These are phyloP conservation scores for Ruditapes philippinarum DNA, from an alignment of 1,140 invertebrate genomes.

Conservation along the genomic window DNA sequence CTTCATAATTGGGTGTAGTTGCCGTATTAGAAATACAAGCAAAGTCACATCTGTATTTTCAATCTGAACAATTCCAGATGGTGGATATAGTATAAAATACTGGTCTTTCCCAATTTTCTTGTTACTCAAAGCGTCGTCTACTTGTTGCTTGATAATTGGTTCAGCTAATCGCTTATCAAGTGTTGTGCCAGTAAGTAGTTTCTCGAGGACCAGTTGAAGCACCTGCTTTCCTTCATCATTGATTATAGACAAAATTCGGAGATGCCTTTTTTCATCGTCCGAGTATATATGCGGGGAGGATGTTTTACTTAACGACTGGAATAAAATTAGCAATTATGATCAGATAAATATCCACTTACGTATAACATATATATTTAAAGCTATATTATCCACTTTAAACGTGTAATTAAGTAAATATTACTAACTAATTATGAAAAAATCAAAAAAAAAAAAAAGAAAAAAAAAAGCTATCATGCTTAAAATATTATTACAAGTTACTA, in stretches of 20 bases:
- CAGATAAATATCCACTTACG: too few relatives aligned
- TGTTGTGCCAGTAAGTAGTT: neutral
- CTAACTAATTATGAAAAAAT: too few relatives aligned
- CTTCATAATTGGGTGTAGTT: neutral
- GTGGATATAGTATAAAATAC: neutral
- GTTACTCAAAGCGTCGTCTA: neutral
- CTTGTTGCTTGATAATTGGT: neutral
- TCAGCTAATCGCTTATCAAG: neutral
- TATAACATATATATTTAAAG: too few relatives aligned
- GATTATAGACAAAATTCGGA: neutral
- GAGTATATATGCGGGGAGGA: neutral
- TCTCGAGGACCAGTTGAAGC: neutral
- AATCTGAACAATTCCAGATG: neutral
- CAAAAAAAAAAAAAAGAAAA: too few relatives aligned
- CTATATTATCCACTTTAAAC: too few relatives aligned
- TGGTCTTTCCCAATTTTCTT: neutral
- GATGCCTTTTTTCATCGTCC: neutral
- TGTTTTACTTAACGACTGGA: neutral
- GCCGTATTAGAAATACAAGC: neutral
- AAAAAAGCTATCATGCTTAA: too few relatives aligned
- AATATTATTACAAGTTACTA: too few relatives aligned
- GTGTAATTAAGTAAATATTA: too few relatives aligned
- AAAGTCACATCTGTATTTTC: neutral
- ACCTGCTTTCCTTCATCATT: neutral
- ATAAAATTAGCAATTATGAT: neutral